phyloP scores from a whole-genome alignment of 2,888 invertebrate genomes.

The Stenodera caucasica region DNA sequence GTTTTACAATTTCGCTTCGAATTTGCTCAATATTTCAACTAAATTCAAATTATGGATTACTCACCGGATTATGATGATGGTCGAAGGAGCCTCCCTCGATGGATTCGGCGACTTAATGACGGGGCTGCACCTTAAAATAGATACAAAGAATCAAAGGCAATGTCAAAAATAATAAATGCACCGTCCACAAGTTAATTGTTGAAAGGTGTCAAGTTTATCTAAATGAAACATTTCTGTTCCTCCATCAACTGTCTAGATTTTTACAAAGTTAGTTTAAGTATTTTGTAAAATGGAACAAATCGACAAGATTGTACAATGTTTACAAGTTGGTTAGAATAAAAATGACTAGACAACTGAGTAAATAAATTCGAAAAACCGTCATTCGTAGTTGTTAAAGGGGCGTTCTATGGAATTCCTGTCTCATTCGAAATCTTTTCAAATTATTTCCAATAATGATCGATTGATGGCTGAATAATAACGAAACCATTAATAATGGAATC shows the following conservation, averaged over 20 bases:
- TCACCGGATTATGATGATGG: too few species aligned
- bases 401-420: background rate
- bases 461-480: background rate
- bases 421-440: background rate
- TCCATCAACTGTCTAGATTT: background rate
- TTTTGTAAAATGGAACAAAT: background rate
- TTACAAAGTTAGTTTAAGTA: background rate
- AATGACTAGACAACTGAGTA: conserved; percentile 18
- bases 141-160: background rate
- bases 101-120: background rate
- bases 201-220: conserved; percentile 4
- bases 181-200: conserved; percentile 3
- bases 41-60: too few species aligned
- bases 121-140: conserved; percentile 5
- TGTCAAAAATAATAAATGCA: conserved; percentile 8
- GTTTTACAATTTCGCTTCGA: too few species aligned
- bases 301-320: conserved; percentile 5
- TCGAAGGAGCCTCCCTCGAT: background rate
- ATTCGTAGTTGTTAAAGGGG: conserved; percentile 7
- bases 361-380: conserved; percentile 12
- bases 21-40: too few species aligned
- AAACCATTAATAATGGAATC: too few species aligned
- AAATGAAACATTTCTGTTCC: background rate
- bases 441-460: background rate
- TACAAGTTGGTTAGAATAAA: conserved; percentile 9